Percentiles rank a stretch among this genome's conserved stretches.
phyloP scores from a whole-genome alignment of 2,888 invertebrate species.

The Caenorhabditis sp. region DNA sequence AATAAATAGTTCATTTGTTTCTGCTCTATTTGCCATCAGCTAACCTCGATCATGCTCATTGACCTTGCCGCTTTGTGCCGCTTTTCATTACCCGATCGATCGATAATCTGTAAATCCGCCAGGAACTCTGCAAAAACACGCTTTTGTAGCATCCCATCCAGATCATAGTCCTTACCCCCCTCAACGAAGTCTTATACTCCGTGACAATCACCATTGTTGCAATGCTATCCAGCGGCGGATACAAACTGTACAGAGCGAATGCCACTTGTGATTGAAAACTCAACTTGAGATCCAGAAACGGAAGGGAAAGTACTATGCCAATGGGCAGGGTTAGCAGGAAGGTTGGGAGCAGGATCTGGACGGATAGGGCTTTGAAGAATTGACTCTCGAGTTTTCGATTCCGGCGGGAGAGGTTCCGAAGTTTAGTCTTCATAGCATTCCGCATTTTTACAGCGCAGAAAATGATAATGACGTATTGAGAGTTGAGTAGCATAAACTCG shows the following conservation, averaged over 20 bases:
- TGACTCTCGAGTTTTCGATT: slow-evolving; percentile 35
- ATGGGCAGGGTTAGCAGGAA: slow-evolving; percentile 27
- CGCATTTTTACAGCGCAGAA: background rate
- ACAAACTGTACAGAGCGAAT: background rate
- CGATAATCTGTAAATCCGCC: no score
- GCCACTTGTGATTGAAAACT: background rate
- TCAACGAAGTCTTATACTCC: slow-evolving; percentile 2
- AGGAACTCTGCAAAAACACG: no score
- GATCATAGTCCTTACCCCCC: no score
- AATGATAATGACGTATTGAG: background rate
- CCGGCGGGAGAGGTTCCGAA: background rate
- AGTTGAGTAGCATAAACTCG: background rate
- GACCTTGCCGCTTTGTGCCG: no score
- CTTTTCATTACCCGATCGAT: no score
- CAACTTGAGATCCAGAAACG: background rate
- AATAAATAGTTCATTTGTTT: no score
- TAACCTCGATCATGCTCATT: no score
- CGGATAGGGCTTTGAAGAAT: slow-evolving; percentile 31
- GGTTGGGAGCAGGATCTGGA: slow-evolving; percentile 34
- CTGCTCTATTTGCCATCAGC: no score
- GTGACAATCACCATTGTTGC: background rate
- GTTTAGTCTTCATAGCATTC: background rate
- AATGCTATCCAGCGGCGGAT: slow-evolving; percentile 1
- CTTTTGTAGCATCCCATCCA: no score
- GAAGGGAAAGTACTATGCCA: background rate